Percentiles rank a stretch among this genome's conserved stretches.
Evolutionary conservation across 2,888 invertebrate species (phyloP).

Genomic region (Hybos culiciformis): DNA sequence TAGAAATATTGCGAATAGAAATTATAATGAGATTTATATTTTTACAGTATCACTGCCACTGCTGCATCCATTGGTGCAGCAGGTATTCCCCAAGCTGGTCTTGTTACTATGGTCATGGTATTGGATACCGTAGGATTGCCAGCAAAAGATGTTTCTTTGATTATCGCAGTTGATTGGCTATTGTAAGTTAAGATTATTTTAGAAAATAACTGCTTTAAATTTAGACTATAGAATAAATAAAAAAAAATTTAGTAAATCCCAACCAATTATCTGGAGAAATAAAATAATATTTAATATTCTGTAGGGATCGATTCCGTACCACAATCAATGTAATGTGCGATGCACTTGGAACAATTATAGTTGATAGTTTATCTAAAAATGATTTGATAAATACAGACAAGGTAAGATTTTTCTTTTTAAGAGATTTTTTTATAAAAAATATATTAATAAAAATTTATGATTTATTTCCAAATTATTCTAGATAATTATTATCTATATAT

Average conservation of each 20-base stretch:
- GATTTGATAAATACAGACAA: conserved; percentile 44
- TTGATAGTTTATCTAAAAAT: conserved; percentile 66
- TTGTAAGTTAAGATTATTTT: conserved; percentile 62
- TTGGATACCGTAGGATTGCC: conserved; percentile 82
- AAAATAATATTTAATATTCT: conserved; percentile 15
- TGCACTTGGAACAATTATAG: conserved; percentile 83
- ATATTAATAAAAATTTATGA: conserved; percentile 8
- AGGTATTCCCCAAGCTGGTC: conserved; percentile 89
- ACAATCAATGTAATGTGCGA: conserved; percentile 93
- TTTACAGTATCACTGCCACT: conserved; percentile 78
- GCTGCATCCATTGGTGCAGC: conserved; percentile 96
- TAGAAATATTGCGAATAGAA: not conserved
- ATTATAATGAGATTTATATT: conserved; percentile 9
- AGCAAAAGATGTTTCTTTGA: conserved; percentile 78
- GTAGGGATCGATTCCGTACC: conserved; percentile 76
- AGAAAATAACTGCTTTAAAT: not conserved
- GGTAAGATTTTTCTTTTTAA: conserved; percentile 33
- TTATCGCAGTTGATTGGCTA: conserved; percentile 85
- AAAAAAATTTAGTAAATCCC: not conserved
- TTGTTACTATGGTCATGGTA: conserved; percentile 94
- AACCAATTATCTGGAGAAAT: not conserved
- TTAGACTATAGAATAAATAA: not conserved
- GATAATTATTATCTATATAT: too few species aligned
- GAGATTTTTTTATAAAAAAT: too few species aligned
- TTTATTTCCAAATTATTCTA: not conserved